phyloP scores from a whole-genome alignment of 2,113 vertebrate genomes.

The Sprattus sprattus region DNA sequence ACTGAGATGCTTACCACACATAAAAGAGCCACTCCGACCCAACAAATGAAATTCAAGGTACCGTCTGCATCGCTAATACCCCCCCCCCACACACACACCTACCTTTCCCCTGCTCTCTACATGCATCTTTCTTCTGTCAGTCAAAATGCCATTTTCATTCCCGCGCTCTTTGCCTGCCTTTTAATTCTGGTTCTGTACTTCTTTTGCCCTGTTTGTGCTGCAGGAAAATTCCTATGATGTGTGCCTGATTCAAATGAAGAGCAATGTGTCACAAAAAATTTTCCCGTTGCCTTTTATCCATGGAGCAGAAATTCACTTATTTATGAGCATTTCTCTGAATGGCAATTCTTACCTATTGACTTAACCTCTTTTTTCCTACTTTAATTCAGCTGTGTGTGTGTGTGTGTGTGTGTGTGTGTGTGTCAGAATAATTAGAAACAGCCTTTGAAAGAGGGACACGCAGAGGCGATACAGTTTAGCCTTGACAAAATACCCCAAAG shows the following conservation, averaged over 20 bases:
- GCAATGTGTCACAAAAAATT: background rate
- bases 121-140: background rate
- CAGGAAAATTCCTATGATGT: background rate
- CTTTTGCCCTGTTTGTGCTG: too few relatives aligned
- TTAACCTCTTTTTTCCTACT: background rate
- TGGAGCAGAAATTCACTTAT: background rate
- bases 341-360: conserved; percentile 1
- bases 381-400: background rate
- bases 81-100: conserved; percentile 54
- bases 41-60: conserved; percentile 76
- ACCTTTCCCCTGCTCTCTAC: conserved; percentile 28
- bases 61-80: conserved; percentile 69
- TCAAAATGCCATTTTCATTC: conserved; percentile 10
- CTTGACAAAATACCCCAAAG: conserved; percentile 1
- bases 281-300: background rate
- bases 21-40: conserved; percentile 78
- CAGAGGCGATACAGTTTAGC: background rate
- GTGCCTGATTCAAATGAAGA: background rate
- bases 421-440: conserved; percentile 5
- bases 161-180: background rate
- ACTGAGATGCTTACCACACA: conserved; percentile 86
- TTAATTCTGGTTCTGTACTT: background rate
- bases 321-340: background rate
- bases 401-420: background rate
- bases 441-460: background rate